phyloP scores from a whole-genome alignment of 2,113 vertebrate genomes.

The Gopherus evgoodei region DNA sequence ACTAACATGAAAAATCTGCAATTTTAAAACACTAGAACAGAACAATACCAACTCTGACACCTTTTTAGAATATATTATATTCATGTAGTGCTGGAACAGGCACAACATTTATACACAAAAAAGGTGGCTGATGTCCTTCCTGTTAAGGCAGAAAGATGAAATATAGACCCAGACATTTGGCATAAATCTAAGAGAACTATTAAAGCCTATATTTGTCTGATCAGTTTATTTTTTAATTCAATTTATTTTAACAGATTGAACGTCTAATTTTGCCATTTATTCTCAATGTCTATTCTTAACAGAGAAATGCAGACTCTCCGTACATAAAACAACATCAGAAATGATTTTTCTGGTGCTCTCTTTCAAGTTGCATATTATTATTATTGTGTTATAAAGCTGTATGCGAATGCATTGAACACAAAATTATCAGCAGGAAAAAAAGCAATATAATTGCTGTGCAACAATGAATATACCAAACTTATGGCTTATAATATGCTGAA shows the following conservation, averaged over 20 bases:
- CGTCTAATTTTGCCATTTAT: neutral
- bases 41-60: neutral
- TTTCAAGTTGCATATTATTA: neutral
- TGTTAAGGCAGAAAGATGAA: neutral
- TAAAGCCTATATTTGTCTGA: neutral
- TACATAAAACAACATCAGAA: slow-evolving; percentile 2
- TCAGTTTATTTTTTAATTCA: neutral
- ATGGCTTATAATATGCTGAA: neutral
- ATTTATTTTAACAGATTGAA: neutral
- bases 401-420: slow-evolving; percentile 53
- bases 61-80: neutral
- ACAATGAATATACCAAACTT: slow-evolving; percentile 20
- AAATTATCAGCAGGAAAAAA: slow-evolving; percentile 39
- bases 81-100: neutral
- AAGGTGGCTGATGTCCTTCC: neutral
- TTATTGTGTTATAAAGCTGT: slow-evolving; percentile 1
- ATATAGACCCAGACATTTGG: neutral
- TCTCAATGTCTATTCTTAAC: neutral
- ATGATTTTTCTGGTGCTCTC: neutral
- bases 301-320: neutral
- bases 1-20: neutral
- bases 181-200: neutral
- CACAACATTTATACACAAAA: neutral
- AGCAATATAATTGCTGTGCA: neutral
- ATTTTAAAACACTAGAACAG: neutral